These are phyloP conservation scores for Nephrotoma guestfalica DNA, from an alignment of 2,888 invertebrate species.

Conservation along the genomic window DNA sequence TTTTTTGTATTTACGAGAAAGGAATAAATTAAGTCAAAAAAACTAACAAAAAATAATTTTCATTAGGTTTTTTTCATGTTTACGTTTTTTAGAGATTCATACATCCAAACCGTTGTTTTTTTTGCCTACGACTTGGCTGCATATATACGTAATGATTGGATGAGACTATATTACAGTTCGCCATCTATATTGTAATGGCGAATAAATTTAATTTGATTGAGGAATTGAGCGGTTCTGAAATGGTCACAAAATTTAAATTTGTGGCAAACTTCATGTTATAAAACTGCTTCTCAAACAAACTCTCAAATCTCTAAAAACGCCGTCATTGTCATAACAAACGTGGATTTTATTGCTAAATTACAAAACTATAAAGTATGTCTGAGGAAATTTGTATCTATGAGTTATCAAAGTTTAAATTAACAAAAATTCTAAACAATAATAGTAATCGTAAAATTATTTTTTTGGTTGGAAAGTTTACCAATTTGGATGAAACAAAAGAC, in stretches of 20 bases:
- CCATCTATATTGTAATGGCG: no score
- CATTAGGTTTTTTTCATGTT: no score
- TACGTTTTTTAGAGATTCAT: no score
- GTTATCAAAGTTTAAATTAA: slow-evolving; percentile 50
- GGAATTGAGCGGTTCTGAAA: background rate
- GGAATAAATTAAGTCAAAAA: no score
- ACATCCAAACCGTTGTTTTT: no score
- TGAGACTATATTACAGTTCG: no score
- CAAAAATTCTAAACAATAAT: slow-evolving; percentile 55
- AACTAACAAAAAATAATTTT: no score
- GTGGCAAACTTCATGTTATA: background rate
- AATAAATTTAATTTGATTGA: background rate
- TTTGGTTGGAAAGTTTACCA: slow-evolving; percentile 50
- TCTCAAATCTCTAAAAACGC: background rate
- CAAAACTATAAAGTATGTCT: background rate
- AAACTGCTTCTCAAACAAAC: background rate
- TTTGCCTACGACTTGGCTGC: no score
- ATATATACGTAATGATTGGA: no score
- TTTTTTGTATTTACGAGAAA: no score
- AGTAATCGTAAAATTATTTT: slow-evolving; percentile 55
- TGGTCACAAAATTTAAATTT: background rate
- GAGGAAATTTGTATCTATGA: slow-evolving; percentile 21
- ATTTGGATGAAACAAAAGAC: slow-evolving; percentile 35
- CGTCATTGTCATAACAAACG: background rate
- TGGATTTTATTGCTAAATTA: background rate